Base-by-base conservation (phyloP, 1,140 invertebrate genomes). In the Latrodectus geometricus region DNA sequence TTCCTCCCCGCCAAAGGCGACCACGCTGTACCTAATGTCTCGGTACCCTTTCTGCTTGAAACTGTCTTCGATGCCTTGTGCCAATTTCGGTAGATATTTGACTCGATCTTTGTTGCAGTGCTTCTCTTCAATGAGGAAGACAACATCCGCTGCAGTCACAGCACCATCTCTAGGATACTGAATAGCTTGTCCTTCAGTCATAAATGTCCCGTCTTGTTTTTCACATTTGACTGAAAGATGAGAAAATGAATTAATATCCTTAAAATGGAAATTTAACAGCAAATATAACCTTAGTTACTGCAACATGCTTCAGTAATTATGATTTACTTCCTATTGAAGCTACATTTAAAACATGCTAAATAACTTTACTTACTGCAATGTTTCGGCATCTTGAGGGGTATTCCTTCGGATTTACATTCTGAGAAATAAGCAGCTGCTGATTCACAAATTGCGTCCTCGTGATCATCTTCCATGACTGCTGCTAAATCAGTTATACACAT, bases 71-170 rank as follows among this genome's bases (percentile, higher is more conserved):
- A 93, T 85, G 14, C 88, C 72, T 50, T 89, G 88, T 14, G 91
- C 89, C 9, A 91, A 77, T 52, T 88, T 88, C 7, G 86, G 74
- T 48, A 90, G 82, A 9, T 92, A 89, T 20, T 90, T 74, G 20
- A 83, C 92, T 3, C 95, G 90, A 87, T 95, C 93, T 65, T 91
- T 91, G 91, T 97, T 97, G 90, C 96, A 98, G 4, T 92, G 90
- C 89, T 96, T 96, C 7, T 96, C 95, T 90, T 98, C 97, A 0
- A 98, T 93, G 69, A 98, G 94, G 90, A 98, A 96, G 50, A 98
- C 95, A 0, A 97, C 91, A 90, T 98, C 97, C 15, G 95, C 94
- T 1, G 95, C 95, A 65, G 89, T 89, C 5, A 89, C 89, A 4
- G n/a, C 17, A 11, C 89, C 89, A 9, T 90, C 89, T 0, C 88